phyloP scores from a whole-genome alignment of 2,888 invertebrate genomes.

The Automeris io region DNA sequence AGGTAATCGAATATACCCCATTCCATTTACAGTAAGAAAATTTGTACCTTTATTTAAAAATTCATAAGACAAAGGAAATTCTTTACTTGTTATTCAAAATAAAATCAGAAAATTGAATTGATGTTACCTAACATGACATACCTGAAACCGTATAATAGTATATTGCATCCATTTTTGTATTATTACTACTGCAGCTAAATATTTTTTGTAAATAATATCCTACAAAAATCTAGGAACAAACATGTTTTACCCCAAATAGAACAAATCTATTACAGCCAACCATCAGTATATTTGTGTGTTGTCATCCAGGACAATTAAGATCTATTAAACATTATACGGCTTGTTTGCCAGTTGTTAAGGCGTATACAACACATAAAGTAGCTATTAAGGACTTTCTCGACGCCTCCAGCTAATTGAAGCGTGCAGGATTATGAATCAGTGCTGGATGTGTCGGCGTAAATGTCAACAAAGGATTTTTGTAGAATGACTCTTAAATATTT shows the following conservation, averaged over 20 bases:
- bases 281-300: constrained; percentile 21
- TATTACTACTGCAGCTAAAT: too few relatives aligned
- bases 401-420: constrained; percentile 22
- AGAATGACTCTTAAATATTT: background rate
- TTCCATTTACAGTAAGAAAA: too few relatives aligned
- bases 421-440: constrained; percentile 4
- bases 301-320: constrained; percentile 54
- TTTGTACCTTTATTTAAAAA: too few relatives aligned
- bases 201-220: too few relatives aligned
- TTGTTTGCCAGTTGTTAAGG: constrained; percentile 45
- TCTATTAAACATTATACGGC: constrained; percentile 51
- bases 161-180: too few relatives aligned
- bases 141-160: too few relatives aligned
- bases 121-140: too few relatives aligned
- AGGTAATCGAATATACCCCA: too few relatives aligned
- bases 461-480: background rate
- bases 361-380: constrained; percentile 48
- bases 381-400: constrained; percentile 54
- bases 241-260: constrained; percentile 20
- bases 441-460: constrained; percentile 10
- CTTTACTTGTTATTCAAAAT: too few relatives aligned
- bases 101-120: too few relatives aligned
- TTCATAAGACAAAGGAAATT: too few relatives aligned
- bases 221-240: constrained; percentile 13
- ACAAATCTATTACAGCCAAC: constrained; percentile 31